phyloP scores from a whole-genome alignment of 1,140 invertebrate genomes.

The Ruditapes philippinarum region DNA sequence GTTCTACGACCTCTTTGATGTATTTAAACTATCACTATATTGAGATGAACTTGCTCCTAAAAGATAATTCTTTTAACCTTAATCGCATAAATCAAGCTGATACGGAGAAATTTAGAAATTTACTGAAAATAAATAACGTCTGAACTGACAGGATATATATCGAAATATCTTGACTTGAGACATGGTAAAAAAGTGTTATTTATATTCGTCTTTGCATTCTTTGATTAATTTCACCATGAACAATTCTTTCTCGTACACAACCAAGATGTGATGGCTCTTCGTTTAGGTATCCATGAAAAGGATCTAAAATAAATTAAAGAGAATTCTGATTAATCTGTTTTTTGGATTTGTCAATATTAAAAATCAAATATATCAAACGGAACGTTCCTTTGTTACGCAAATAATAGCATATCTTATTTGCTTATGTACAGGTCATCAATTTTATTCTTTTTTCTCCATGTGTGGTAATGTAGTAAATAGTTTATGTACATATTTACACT shows the following conservation, averaged over 20 bases:
- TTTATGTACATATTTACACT: constrained; percentile 36
- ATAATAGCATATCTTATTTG: constrained; percentile 34
- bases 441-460: constrained; percentile 15
- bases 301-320: background rate
- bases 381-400: constrained; percentile 21
- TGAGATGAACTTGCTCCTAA: too few relatives aligned
- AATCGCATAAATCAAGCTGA: too few relatives aligned
- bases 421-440: background rate
- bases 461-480: constrained; percentile 1
- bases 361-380: background rate
- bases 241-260: background rate
- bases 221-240: background rate
- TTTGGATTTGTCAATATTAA: constrained; percentile 12
- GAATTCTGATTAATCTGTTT: background rate
- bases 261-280: background rate
- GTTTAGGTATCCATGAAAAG: background rate
- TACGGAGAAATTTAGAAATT: too few relatives aligned
- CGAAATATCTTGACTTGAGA: too few relatives aligned
- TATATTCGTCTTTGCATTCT: background rate
- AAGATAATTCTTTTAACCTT: too few relatives aligned
- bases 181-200: too few relatives aligned
- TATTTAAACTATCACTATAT: too few relatives aligned
- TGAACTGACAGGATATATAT: too few relatives aligned
- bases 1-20: too few relatives aligned
- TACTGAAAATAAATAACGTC: too few relatives aligned